phyloP scores from a whole-genome alignment of 2,797 vertebrate species.

The Poeciliopsis turneri region DNA sequence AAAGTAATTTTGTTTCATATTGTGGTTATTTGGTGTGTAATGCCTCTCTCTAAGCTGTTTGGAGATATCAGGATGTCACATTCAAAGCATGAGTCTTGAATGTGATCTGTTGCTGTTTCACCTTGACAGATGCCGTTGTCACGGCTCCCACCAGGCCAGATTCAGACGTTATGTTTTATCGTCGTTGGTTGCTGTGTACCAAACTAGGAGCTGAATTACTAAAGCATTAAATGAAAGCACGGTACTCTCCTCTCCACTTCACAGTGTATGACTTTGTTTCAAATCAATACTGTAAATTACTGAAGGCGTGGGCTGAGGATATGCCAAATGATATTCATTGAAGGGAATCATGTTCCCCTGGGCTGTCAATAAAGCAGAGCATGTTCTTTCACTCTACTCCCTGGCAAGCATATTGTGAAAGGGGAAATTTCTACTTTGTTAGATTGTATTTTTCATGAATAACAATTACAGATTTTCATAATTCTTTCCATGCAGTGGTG shows the following conservation, averaged over 20 bases:
- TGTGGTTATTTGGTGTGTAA: conserved; percentile 62
- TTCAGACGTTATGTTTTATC: conserved; percentile 46
- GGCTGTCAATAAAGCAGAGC: conserved; percentile 71
- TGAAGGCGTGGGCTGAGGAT: conserved; percentile 67
- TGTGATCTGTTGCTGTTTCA: conserved; percentile 60
- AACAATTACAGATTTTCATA: conserved; percentile 79
- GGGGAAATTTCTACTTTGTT: conserved; percentile 65
- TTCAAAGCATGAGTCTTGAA: conserved; percentile 39
- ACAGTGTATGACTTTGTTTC: conserved; percentile 75
- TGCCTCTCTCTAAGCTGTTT: conserved; percentile 45
- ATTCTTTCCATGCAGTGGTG: conserved; percentile 71
- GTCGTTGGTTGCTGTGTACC: conserved; percentile 54
- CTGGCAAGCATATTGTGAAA: conserved; percentile 68
- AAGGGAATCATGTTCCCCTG: conserved; percentile 72
- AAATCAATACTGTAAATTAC: conserved; percentile 84
- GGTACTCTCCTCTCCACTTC: conserved; percentile 66
- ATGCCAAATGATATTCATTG: conserved; percentile 81
- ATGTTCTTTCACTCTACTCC: conserved; percentile 52
- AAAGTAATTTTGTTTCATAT: conserved; percentile 60
- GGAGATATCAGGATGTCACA: conserved; percentile 45
- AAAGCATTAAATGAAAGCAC: conserved; percentile 76
- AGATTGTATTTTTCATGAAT: conserved; percentile 82
- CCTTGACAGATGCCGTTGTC: conserved; percentile 57
- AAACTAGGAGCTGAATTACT: conserved; percentile 64
- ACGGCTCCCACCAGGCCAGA: conserved; percentile 47